Evolutionary conservation across 1,140 invertebrate genomes (phyloP).

Genomic region (Papilio dardanus): DNA sequence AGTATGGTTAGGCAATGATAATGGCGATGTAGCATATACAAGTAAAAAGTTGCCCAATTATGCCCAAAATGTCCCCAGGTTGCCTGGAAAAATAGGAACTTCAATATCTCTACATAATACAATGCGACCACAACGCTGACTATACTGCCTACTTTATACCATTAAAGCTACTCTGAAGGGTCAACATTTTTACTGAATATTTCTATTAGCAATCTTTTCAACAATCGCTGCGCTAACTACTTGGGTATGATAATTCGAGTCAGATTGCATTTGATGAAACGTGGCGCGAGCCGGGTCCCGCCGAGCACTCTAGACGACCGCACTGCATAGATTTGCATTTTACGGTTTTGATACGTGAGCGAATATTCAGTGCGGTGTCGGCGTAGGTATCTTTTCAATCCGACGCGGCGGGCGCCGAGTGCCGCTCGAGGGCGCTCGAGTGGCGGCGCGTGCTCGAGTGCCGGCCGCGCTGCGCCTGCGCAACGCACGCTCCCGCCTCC

Average conservation of each 20-base stretch:
- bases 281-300: conserved; percentile 57
- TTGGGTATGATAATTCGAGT: conserved; percentile 77
- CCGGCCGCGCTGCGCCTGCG: conserved; percentile 71
- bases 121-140: not conserved
- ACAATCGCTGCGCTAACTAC: conserved; percentile 65
- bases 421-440: conserved; percentile 71
- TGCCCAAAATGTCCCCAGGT: not conserved
- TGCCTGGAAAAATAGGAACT: not conserved
- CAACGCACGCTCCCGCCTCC: conserved; percentile 47
- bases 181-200: conserved; percentile 27
- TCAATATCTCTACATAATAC: not conserved
- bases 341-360: conserved; percentile 81
- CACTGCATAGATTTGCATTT: conserved; percentile 82
- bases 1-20: not conserved
- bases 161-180: not conserved
- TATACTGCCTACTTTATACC: not conserved
- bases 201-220: conserved; percentile 48
- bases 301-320: conserved; percentile 77
- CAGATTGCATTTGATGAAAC: conserved; percentile 79
- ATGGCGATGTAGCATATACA: not conserved
- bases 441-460: conserved; percentile 78
- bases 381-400: conserved; percentile 81
- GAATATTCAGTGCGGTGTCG: conserved; percentile 80
- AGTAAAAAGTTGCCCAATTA: not conserved
- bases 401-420: conserved; percentile 75